Percentiles rank a stretch among this genome's conserved stretches.
Evolutionary conservation across 2,888 invertebrate species (phyloP).

Genomic region (Prosopocoilus inquinatus): DNA sequence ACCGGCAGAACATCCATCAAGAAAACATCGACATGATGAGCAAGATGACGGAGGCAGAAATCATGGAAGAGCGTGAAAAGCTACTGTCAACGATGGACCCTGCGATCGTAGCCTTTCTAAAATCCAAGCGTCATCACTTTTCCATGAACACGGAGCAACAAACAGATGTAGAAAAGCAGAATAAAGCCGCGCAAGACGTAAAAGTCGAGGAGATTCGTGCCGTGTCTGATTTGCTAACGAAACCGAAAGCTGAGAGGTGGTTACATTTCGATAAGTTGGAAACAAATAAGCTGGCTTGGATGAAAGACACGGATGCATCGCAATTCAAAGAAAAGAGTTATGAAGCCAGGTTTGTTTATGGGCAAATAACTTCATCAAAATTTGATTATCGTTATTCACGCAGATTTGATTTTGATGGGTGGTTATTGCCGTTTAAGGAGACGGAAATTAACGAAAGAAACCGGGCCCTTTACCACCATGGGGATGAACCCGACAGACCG

Average conservation of each 20-base stretch:
- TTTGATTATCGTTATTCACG: conserved; percentile 7
- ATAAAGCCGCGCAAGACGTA: conserved; percentile 37
- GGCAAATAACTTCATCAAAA: background rate
- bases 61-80: conserved; percentile 69
- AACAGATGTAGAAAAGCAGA: conserved; percentile 45
- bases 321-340: conserved; percentile 58
- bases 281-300: conserved; percentile 86
- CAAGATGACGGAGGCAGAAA: conserved; percentile 71
- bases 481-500: conserved; percentile 85
- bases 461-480: conserved; percentile 83
- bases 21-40: conserved; percentile 69
- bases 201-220: conserved; percentile 52
- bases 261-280: conserved; percentile 85
- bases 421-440: conserved; percentile 71
- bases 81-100: conserved; percentile 66
- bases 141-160: conserved; percentile 3
- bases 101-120: conserved; percentile 65
- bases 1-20: conserved; percentile 64
- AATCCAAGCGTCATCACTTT: conserved; percentile 47
- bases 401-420: conserved; percentile 79
- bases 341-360: conserved; percentile 65
- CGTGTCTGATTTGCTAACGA: conserved; percentile 55
- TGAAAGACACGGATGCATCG: conserved; percentile 66
- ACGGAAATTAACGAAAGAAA: conserved; percentile 59
- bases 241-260: conserved; percentile 69